Percentiles rank a stretch among this genome's conserved stretches.
phyloP scores from a whole-genome alignment of 2,113 vertebrate species.

The Ammodytes marinus region DNA sequence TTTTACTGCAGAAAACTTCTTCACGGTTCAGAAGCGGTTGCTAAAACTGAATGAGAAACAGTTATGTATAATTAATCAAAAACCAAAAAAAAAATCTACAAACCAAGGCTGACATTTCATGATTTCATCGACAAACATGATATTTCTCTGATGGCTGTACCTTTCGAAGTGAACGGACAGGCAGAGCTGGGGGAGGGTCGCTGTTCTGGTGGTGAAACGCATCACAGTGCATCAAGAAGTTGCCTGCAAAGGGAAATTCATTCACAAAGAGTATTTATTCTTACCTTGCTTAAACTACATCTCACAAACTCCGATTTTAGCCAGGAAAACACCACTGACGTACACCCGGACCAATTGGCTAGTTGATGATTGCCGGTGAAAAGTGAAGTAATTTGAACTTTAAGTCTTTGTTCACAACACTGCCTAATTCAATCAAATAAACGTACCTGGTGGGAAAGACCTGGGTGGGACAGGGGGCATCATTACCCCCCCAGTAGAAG shows the following conservation, averaged over 20 bases:
- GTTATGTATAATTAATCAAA: too few species aligned
- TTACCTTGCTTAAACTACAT: not conserved
- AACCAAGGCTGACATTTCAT: not conserved
- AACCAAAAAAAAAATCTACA: not conserved
- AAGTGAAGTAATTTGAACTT: not conserved
- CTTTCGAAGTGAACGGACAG: constrained; percentile 94
- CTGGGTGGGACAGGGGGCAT: constrained; percentile 91
- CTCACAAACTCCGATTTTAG: not conserved
- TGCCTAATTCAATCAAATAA: too few species aligned
- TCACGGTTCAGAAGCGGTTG: too few species aligned
- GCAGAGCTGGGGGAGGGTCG: constrained; percentile 92
- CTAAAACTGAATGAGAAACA: too few species aligned
- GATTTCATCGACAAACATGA: not conserved
- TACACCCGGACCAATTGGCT: not conserved
- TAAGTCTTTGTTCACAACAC: too few species aligned
- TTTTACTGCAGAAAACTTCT: too few species aligned
- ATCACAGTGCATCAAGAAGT: constrained; percentile 96
- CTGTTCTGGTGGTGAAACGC: constrained; percentile 94
- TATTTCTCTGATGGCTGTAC: constrained; percentile 52
- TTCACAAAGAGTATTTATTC: not conserved
- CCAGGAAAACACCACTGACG: not conserved
- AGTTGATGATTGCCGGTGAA: not conserved
- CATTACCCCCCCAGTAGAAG: constrained; percentile 87
- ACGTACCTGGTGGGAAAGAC: constrained; percentile 91
- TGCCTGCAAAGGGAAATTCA: constrained; percentile 82